Evolutionary conservation across 1,140 invertebrate species (phyloP), one percentile per base, ranked within the genome.

Genomic region (Antheraea mylitta): DNA sequence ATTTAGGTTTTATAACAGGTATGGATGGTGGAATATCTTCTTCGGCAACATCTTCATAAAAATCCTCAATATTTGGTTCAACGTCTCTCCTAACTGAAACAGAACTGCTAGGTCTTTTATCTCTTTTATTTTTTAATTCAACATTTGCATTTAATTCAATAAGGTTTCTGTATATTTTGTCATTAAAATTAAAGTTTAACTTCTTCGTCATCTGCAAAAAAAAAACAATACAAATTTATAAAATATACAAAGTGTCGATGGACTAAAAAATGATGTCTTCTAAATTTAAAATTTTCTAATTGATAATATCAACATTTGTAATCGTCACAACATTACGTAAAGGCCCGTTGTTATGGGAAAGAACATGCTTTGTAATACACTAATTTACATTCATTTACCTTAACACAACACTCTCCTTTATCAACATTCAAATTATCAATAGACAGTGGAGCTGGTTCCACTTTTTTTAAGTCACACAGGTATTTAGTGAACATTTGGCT

Each of bases 41-140:
- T 71, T 85, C 81, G 16, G 79, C 78, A 16, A 85, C 82, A 53
- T 90, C 74, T 68, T 86, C 68, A 70, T 78, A 89, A 70, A 93
- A 93, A 68, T 93, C 92, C 75, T 92, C 87, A 68, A 93, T 86
- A 69, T 89, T 85, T 42, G 92, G 92, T 72, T 92, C 92, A 7
- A 91, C 66, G 74, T 93, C 92, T 71, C 78, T 85, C 68, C 85
- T 88, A 37, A 69, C 64, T 53, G 70, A 53, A 18, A 68, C 68
- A 42, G 48, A 75, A 48, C 58, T 74, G 11, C 68, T 61, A 42
- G 73, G 45, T 69, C 74, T 82, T 64, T 79, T 83, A 19, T 82
- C 81, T 53, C 80, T 82, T 59, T 77, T 86, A 42, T 58, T 79
- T 72, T 86, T 84, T 11, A 72, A 77, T 30, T 79, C 77, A 22